Conservation (phyloP, 2,888 invertebrate species). For the Torymus texanus region DNA sequence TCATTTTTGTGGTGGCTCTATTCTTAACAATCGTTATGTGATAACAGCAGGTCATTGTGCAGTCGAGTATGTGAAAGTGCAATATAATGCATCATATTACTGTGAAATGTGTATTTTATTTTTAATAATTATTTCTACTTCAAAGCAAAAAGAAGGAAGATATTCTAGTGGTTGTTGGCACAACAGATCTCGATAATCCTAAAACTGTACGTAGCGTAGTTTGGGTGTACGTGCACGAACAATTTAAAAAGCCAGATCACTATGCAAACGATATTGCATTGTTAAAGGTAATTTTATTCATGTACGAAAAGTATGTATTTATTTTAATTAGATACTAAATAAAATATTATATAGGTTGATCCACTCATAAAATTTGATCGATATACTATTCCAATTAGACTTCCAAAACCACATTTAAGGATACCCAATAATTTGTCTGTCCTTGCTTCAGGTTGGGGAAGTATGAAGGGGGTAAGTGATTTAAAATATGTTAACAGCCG, state of each 20-base stretch:
- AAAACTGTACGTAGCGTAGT: slow-evolving; percentile 40
- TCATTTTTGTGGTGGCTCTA: slow-evolving; percentile 53
- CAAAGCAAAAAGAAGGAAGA: not conserved
- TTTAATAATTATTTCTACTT: not conserved
- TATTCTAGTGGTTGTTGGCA: slow-evolving; percentile 60
- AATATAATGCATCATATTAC: not conserved
- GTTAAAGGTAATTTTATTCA: slow-evolving; percentile 59
- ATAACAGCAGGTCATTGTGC: slow-evolving; percentile 51
- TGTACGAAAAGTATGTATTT: no score
- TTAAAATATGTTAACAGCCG: no score
- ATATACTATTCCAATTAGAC: not conserved
- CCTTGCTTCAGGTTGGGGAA: slow-evolving; percentile 45
- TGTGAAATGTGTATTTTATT: not conserved
- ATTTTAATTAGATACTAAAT: not conserved
- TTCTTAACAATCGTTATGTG: slow-evolving; percentile 45
- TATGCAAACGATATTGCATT: slow-evolving; percentile 67
- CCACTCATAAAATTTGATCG: slow-evolving; percentile 15
- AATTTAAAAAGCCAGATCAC: slow-evolving; percentile 56
- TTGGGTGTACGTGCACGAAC: slow-evolving; percentile 58
- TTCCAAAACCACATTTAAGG: slow-evolving; percentile 20
- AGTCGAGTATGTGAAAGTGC: slow-evolving; percentile 45
- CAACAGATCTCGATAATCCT: slow-evolving; percentile 56
- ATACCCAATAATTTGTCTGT: not conserved
- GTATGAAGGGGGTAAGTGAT: slow-evolving; percentile 21
- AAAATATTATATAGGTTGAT: slow-evolving; percentile 19